Evolutionary conservation across 2,888 invertebrate genomes (phyloP).

Genomic region (Dynastes maya): DNA sequence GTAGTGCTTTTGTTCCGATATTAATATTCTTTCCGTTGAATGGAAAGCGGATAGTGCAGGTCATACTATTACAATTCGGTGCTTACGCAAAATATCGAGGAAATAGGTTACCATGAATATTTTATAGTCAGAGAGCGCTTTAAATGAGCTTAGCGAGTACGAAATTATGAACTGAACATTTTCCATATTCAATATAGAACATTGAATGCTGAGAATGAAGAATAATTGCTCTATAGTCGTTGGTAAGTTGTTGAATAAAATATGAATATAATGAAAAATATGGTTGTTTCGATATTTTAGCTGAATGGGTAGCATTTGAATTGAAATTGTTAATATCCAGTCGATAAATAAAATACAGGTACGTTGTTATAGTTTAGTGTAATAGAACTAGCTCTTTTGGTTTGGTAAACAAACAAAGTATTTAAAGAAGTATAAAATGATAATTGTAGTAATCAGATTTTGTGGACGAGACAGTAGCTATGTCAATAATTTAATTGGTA

Average conservation of each 20-base stretch:
- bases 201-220: not conserved
- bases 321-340: not conserved
- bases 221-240: conserved; percentile 5
- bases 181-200: not conserved
- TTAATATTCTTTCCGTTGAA: conserved; percentile 7
- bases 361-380: too few relatives aligned
- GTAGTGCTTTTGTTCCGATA: not conserved
- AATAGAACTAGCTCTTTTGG: too few relatives aligned
- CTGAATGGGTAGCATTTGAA: not conserved
- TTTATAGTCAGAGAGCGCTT: conserved; percentile 1
- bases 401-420: too few relatives aligned
- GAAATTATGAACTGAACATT: not conserved
- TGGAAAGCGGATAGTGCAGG: not conserved
- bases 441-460: too few relatives aligned
- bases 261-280: conserved; percentile 1
- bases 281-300: not conserved
- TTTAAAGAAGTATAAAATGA: too few relatives aligned
- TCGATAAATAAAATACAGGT: too few relatives aligned
- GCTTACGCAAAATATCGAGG: not conserved
- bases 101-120: conserved; percentile 5
- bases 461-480: too few relatives aligned
- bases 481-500: too few relatives aligned
- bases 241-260: conserved; percentile 12
- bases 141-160: conserved; percentile 1
- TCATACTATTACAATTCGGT: not conserved